phyloP scores from a whole-genome alignment of 2,888 invertebrate genomes.

The Diarsia dahlii region DNA sequence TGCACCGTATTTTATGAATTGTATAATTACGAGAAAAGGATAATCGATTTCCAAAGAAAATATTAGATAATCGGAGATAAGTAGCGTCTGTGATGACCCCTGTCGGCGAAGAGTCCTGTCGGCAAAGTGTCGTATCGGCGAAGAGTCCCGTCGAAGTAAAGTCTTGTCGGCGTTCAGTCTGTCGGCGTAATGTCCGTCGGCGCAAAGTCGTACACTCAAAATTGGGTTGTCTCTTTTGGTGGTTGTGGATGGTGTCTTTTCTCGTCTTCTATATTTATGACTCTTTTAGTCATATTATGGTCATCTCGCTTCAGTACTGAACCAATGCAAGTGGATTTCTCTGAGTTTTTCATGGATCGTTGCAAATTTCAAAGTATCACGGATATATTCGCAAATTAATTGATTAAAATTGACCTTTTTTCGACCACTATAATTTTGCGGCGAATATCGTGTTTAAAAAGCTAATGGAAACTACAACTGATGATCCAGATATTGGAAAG shows the following conservation, averaged over 20 bases:
- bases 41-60: too few relatives aligned
- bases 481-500: neutral
- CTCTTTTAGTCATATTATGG: neutral
- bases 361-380: neutral
- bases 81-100: too few relatives aligned
- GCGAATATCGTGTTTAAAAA: neutral
- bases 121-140: too few relatives aligned
- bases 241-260: neutral
- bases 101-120: too few relatives aligned
- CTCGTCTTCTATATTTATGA: neutral
- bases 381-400: neutral
- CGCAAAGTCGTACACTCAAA: too few relatives aligned
- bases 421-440: neutral
- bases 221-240: too few relatives aligned
- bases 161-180: too few relatives aligned
- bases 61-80: too few relatives aligned
- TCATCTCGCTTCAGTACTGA: neutral
- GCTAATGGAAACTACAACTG: neutral
- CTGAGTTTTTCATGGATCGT: neutral
- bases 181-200: too few relatives aligned
- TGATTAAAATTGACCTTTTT: neutral
- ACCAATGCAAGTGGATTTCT: neutral
- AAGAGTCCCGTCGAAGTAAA: too few relatives aligned
- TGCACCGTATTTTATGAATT: too few relatives aligned
- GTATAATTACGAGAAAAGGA: too few relatives aligned